Percentiles rank a stretch among this genome's conserved stretches.
Conservation (phyloP, 2,888 invertebrate genomes). For the Acanthoscelides obtectus region DNA sequence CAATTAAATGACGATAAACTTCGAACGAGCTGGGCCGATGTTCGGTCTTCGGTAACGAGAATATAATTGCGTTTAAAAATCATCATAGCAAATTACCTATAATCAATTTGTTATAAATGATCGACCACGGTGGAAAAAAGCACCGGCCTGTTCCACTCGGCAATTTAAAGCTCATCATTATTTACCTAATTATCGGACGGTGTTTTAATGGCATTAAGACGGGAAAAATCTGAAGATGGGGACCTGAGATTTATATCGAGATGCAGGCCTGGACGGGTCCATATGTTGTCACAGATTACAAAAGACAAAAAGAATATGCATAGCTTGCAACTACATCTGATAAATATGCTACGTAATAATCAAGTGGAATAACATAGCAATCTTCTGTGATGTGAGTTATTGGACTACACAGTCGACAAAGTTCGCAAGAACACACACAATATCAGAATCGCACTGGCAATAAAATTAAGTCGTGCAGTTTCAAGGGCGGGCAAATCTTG, state of each 20-base stretch:
- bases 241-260: not conserved
- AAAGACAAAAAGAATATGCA: not conserved
- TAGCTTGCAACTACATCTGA: too few relatives aligned
- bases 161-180: not conserved
- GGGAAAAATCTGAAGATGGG: not conserved
- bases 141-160: not conserved
- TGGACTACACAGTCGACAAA: too few relatives aligned
- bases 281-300: not conserved
- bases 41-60: conserved; percentile 26
- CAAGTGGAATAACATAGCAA: too few relatives aligned
- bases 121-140: conserved; percentile 8
- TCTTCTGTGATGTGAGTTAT: too few relatives aligned
- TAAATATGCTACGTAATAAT: too few relatives aligned
- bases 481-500: too few relatives aligned
- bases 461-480: too few relatives aligned
- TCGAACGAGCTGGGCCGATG: conserved; percentile 20
- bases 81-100: conserved; percentile 35
- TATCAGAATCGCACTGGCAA: too few relatives aligned
- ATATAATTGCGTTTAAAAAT: conserved; percentile 35
- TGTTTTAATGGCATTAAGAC: not conserved
- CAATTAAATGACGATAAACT: conserved; percentile 24
- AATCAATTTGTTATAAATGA: conserved; percentile 33
- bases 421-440: too few relatives aligned
- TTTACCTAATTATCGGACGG: not conserved
- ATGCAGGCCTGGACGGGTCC: too few relatives aligned